Percentiles rank a stretch among this genome's conserved stretches.
phyloP scores from a whole-genome alignment of 2,888 invertebrate genomes.

The Mellilla xanthometata region DNA sequence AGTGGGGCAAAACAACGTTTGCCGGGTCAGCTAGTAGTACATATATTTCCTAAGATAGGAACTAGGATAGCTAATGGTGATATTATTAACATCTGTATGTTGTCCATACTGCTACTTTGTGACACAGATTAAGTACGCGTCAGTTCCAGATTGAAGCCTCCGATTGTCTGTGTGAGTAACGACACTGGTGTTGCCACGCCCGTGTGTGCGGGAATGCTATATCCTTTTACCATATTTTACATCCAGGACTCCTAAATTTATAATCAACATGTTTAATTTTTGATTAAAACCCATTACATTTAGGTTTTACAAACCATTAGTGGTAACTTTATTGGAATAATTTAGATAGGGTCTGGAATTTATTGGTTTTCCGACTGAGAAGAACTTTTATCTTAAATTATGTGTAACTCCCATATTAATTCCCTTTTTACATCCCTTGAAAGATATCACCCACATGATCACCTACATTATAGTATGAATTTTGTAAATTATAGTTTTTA shows the following conservation, averaged over 20 bases:
- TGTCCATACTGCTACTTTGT: slow-evolving; percentile 9
- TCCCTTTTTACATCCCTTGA: no score
- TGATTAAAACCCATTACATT: slow-evolving; percentile 7
- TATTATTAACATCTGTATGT: background rate
- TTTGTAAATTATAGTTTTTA: no score
- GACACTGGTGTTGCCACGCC: slow-evolving; percentile 42
- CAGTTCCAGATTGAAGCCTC: slow-evolving; percentile 42
- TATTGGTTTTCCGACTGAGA: no score
- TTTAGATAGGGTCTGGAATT: background rate
- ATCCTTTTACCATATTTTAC: slow-evolving; percentile 50
- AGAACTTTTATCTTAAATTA: no score
- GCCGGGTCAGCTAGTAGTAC: no score
- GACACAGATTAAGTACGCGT: slow-evolving; percentile 6
- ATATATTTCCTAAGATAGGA: no score
- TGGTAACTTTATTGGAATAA: slow-evolving; percentile 7
- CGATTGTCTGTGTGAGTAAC: slow-evolving; percentile 36
- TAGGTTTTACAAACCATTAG: slow-evolving; percentile 7
- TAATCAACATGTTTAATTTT: slow-evolving; percentile 13
- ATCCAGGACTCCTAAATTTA: slow-evolving; percentile 33
- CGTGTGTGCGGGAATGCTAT: slow-evolving; percentile 39
- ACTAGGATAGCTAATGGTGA: background rate
- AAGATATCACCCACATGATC: no score
- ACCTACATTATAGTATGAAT: no score
- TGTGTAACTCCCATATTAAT: no score
- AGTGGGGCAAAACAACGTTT: no score